Evolutionary conservation across 2,888 invertebrate species (phyloP).

Genomic region (Fragum sueziense): DNA sequence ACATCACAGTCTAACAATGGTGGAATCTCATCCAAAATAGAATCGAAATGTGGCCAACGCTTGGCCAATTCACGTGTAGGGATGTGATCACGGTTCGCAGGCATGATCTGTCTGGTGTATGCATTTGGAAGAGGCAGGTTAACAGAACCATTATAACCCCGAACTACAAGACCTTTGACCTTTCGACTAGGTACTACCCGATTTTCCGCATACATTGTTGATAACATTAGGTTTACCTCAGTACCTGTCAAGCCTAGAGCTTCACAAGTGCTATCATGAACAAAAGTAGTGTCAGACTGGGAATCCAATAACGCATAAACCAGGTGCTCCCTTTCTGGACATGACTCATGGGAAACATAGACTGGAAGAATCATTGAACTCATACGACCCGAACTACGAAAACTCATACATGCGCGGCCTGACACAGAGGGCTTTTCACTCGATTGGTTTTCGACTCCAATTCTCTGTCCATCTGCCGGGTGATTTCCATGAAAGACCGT

Average conservation of each 20-base stretch:
- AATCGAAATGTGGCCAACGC: constrained; percentile 33
- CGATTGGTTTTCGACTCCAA: neutral
- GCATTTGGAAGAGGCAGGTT: constrained; percentile 51
- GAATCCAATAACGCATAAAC: constrained; percentile 64
- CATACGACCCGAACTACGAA: too few relatives aligned
- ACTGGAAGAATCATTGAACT: constrained; percentile 49
- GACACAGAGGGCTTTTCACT: neutral
- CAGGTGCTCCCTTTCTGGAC: constrained; percentile 47
- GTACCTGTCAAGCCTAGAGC: constrained; percentile 33
- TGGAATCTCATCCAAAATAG: constrained; percentile 32
- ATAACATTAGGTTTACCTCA: constrained; percentile 34
- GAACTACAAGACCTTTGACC: constrained; percentile 44
- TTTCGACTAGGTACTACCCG: constrained; percentile 21
- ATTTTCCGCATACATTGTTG: constrained; percentile 50
- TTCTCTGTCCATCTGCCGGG: neutral
- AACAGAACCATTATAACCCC: constrained; percentile 22
- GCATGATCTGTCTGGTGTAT: constrained; percentile 51
- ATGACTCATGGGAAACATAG: constrained; percentile 44
- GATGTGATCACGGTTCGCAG: constrained; percentile 51
- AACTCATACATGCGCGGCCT: neutral
- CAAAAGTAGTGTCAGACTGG: constrained; percentile 59
- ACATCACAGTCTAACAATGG: constrained; percentile 43
- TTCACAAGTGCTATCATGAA: constrained; percentile 36
- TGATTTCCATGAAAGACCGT: constrained; percentile 43
- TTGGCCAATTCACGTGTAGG: constrained; percentile 43